Conservation (phyloP, 2,113 vertebrate genomes). For the Hepsetus odoe region DNA sequence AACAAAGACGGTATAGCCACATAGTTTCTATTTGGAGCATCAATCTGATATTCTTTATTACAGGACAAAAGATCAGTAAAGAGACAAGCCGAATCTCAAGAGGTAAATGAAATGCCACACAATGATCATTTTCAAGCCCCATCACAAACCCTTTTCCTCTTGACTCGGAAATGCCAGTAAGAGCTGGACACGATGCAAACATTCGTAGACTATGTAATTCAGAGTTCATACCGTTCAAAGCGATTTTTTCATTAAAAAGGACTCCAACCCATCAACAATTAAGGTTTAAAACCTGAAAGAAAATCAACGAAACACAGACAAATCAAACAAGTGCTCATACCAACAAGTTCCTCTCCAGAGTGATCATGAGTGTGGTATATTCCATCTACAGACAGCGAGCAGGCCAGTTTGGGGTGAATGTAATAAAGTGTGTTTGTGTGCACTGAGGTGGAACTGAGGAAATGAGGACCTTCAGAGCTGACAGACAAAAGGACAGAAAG, state of each 20-base stretch:
- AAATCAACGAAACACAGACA: conserved; percentile 45
- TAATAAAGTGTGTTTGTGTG: conserved; percentile 55
- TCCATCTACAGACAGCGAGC: conserved; percentile 21
- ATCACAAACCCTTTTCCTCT: conserved; percentile 30
- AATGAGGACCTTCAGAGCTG: conserved; percentile 38
- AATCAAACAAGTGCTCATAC: conserved; percentile 59
- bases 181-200: conserved; percentile 47
- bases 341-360: conserved; percentile 54
- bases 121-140: conserved; percentile 33
- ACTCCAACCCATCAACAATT: conserved; percentile 38
- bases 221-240: conserved; percentile 4
- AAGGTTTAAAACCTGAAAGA: conserved; percentile 54
- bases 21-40: conserved; percentile 25
- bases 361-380: conserved; percentile 46
- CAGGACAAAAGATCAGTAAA: conserved; percentile 29
- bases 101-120: conserved; percentile 45
- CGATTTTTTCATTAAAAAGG: conserved; percentile 41
- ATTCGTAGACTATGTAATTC: conserved; percentile 30
- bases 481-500: conserved; percentile 17
- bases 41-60: conserved; percentile 46
- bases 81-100: conserved; percentile 26
- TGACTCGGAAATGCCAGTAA: conserved; percentile 39
- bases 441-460: conserved; percentile 44
- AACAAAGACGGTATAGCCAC: conserved; percentile 18
- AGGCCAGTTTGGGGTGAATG: conserved; percentile 36